phyloP scores from a whole-genome alignment of 2,888 invertebrate species.

The Leuctra nigra region DNA sequence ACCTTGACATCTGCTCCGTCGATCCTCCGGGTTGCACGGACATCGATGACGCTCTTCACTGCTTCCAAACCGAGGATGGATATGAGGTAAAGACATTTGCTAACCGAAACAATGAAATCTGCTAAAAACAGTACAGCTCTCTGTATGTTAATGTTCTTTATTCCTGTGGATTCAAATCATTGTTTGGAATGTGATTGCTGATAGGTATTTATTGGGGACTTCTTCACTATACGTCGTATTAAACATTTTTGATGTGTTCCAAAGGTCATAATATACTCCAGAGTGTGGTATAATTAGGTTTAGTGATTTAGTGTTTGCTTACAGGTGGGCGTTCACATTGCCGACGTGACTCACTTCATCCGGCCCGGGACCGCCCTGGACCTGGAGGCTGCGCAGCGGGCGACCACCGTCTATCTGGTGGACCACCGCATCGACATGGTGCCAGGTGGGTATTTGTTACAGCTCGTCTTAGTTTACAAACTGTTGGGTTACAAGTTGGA shows the following conservation, averaged over 20 bases:
- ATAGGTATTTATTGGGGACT: too few relatives aligned
- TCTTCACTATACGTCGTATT: too few relatives aligned
- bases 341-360: constrained; percentile 97
- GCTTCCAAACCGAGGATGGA: constrained; percentile 63
- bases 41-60: constrained; percentile 97
- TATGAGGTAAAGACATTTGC: constrained; percentile 47
- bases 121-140: too few relatives aligned
- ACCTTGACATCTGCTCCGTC: constrained; percentile 85
- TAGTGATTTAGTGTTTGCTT: too few relatives aligned
- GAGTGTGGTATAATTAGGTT: too few relatives aligned
- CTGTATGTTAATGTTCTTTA: too few relatives aligned
- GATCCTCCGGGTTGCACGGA: constrained; percentile 99
- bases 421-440: constrained; percentile 91
- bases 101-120: neutral
- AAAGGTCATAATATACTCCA: too few relatives aligned
- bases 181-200: too few relatives aligned
- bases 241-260: too few relatives aligned
- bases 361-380: constrained; percentile 89
- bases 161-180: too few relatives aligned
- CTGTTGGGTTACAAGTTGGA: too few relatives aligned
- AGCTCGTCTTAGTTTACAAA: too few relatives aligned
- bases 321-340: constrained; percentile 93
- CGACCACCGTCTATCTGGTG: constrained; percentile 94
- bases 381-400: constrained; percentile 84
- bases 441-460: constrained; percentile 43